Evolutionary conservation across 2,113 vertebrate species (phyloP).

Genomic region (Hippocampus barbouri): DNA sequence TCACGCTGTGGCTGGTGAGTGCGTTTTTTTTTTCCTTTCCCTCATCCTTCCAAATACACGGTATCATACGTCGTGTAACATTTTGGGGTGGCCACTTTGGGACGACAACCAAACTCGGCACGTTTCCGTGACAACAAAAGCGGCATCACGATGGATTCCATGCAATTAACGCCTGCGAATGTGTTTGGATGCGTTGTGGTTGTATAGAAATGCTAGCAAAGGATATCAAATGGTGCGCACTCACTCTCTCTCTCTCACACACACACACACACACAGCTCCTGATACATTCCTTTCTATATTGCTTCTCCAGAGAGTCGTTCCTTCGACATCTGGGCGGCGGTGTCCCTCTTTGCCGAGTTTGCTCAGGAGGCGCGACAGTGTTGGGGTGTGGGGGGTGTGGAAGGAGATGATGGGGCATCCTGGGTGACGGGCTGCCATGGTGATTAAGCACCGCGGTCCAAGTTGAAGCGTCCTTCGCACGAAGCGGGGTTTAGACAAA

Average conservation of each 20-base stretch:
- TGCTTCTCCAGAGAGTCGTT: slow-evolving; percentile 42
- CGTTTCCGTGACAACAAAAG: background rate
- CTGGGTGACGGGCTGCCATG: slow-evolving; percentile 42
- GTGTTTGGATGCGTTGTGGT: slow-evolving; percentile 28
- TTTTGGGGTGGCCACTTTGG: background rate
- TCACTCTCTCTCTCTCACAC: background rate
- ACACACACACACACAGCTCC: slow-evolving; percentile 25
- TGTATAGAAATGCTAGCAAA: slow-evolving; percentile 28
- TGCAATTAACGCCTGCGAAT: slow-evolving; percentile 17
- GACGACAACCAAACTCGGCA: background rate
- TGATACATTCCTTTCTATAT: slow-evolving; percentile 59
- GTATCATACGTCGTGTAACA: background rate
- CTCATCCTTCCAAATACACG: too few relatives aligned
- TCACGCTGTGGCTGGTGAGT: background rate
- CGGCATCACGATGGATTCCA: slow-evolving; percentile 8
- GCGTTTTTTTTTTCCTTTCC: background rate
- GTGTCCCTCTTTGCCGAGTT: slow-evolving; percentile 11
- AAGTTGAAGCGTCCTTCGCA: slow-evolving; percentile 39
- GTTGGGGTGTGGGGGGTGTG: slow-evolving; percentile 32
- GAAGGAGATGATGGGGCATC: slow-evolving; percentile 34
- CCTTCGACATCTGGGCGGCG: slow-evolving; percentile 15
- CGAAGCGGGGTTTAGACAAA: slow-evolving; percentile 77
- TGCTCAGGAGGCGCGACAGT: slow-evolving; percentile 38
- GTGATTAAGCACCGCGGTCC: slow-evolving; percentile 31
- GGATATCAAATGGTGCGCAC: slow-evolving; percentile 35